phyloP scores from a whole-genome alignment of 2,113 vertebrate species.

The Macaca fascicularis region DNA sequence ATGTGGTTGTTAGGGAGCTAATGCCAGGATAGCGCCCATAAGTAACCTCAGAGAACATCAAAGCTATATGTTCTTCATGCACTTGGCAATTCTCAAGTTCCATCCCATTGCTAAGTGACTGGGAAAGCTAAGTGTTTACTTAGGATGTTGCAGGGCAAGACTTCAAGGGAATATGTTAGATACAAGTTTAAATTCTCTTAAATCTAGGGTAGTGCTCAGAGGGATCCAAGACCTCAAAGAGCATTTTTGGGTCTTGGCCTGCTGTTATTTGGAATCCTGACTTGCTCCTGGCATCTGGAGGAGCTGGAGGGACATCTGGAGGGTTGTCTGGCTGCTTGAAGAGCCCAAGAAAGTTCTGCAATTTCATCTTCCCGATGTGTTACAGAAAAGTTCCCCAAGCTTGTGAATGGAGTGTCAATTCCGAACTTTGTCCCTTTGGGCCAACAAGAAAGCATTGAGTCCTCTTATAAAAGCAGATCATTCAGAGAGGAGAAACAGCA shows the following conservation, averaged over 20 bases:
- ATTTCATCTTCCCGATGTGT: background rate
- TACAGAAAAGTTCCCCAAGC: background rate
- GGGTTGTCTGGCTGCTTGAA: background rate
- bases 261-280: conserved; percentile 9
- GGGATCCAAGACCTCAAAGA: conserved; percentile 56
- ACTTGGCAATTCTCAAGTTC: conserved; percentile 28
- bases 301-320: conserved; percentile 23
- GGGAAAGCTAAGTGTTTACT: background rate
- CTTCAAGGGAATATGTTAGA: conserved; percentile 32
- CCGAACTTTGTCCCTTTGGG: background rate
- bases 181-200: conserved; percentile 15
- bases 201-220: background rate
- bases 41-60: background rate
- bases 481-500: background rate
- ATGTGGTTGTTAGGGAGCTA: background rate
- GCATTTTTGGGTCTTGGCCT: conserved; percentile 61
- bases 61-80: background rate
- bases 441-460: background rate
- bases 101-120: background rate
- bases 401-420: background rate
- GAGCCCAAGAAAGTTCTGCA: background rate
- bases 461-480: background rate
- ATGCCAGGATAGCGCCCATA: background rate
- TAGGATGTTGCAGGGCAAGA: background rate
- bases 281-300: background rate